A percentile compares a stretch with the other conserved stretches of the same genome.
phyloP scores from a whole-genome alignment of 2,888 invertebrate species.

The Ariolimax columbianus region DNA sequence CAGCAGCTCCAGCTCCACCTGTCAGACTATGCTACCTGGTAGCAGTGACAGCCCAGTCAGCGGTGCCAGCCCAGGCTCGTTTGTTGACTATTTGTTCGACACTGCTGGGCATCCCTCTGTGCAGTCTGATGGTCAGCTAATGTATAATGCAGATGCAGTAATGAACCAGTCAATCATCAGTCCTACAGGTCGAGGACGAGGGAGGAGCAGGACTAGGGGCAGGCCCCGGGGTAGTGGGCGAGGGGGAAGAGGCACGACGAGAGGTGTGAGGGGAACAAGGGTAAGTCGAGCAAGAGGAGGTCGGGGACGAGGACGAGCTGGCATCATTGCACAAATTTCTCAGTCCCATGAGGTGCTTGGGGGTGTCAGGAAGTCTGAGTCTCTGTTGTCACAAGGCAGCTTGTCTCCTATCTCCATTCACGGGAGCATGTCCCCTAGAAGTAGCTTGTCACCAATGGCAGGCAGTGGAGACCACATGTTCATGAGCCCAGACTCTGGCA shows the following conservation, averaged over 20 bases:
- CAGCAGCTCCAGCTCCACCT: neutral
- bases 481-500: conserved; percentile 34
- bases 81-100: conserved; percentile 45
- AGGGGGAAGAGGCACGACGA: conserved; percentile 33
- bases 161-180: conserved; percentile 6
- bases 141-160: conserved; percentile 16
- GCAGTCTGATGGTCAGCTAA: conserved; percentile 17
- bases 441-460: conserved; percentile 34
- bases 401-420: conserved; percentile 30
- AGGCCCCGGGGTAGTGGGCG: conserved; percentile 50
- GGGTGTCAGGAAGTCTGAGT: conserved; percentile 6
- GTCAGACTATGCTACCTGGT: neutral
- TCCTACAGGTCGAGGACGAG: conserved; percentile 38
- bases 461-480: conserved; percentile 25
- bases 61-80: conserved; percentile 33
- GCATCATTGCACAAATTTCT: conserved; percentile 19
- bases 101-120: conserved; percentile 38
- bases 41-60: conserved; percentile 23
- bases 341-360: conserved; percentile 32
- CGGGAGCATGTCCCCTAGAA: conserved; percentile 37
- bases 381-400: conserved; percentile 27
- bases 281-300: conserved; percentile 33
- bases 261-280: conserved; percentile 41
- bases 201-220: conserved; percentile 42
- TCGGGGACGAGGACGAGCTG: conserved; percentile 44